Percentiles rank a stretch among this genome's conserved stretches.
Conservation (phyloP, 2,888 invertebrate species). For the Tinea pellionella region DNA sequence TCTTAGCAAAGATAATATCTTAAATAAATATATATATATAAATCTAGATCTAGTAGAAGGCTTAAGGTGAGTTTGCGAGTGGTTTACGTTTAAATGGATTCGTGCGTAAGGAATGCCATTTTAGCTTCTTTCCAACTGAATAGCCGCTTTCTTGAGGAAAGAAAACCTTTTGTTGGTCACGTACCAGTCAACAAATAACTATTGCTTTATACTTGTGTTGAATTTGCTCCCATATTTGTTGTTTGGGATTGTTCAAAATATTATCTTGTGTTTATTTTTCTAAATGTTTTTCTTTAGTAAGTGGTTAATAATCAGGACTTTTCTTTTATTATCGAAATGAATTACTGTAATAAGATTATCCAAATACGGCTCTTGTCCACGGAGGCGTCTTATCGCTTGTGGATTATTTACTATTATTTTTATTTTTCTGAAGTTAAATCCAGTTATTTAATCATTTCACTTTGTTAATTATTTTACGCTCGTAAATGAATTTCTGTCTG, state of each 20-base stretch:
- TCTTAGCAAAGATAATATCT: no score
- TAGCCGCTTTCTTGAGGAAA: not conserved
- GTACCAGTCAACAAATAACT: not conserved
- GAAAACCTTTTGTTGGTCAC: constrained; percentile 5
- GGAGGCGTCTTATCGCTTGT: no score
- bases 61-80: not conserved
- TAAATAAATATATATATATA: not conserved
- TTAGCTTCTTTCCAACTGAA: not conserved
- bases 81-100: not conserved
- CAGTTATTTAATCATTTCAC: no score
- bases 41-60: not conserved
- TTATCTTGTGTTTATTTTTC: not conserved
- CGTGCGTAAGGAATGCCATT: not conserved
- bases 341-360: no score
- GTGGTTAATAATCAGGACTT: no score
- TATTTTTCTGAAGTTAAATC: no score
- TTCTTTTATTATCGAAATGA: no score
- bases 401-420: no score
- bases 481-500: no score
- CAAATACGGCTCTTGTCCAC: no score
- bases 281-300: not conserved
- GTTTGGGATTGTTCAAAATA: not conserved
- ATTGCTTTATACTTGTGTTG: not conserved
- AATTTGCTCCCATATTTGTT: not conserved
- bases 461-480: no score